Conservation (phyloP, 2,797 vertebrate genomes). For the Sorex maritimensis region DNA sequence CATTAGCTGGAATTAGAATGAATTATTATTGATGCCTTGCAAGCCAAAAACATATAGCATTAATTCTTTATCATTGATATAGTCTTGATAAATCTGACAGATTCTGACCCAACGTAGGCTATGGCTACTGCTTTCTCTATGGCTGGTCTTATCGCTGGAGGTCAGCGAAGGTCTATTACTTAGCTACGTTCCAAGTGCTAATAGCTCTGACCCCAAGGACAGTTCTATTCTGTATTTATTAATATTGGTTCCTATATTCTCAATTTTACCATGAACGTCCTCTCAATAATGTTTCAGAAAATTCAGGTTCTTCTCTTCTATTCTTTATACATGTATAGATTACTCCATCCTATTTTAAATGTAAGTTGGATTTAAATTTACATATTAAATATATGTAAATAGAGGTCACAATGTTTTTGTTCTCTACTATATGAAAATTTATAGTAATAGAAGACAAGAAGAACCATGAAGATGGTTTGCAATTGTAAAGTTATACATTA, state of each 20-base stretch:
- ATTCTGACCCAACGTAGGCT: neutral
- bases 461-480: neutral
- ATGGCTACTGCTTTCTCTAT: neutral
- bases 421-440: neutral
- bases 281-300: neutral
- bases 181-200: neutral
- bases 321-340: neutral
- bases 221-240: neutral
- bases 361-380: neutral
- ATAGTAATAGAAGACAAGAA: neutral
- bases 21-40: neutral
- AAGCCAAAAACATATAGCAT: neutral
- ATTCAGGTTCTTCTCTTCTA: neutral
- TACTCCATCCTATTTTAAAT: neutral
- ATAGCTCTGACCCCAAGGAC: neutral
- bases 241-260: neutral
- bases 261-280: neutral
- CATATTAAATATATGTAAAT: too few relatives aligned
- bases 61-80: neutral
- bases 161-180: neutral
- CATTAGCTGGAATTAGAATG: neutral
- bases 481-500: slow-evolving; percentile 40
- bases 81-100: neutral
- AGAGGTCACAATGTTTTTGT: neutral
- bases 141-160: neutral